Evolutionary conservation across 2,888 invertebrate species (phyloP).

Genomic region (Eurois occulta): DNA sequence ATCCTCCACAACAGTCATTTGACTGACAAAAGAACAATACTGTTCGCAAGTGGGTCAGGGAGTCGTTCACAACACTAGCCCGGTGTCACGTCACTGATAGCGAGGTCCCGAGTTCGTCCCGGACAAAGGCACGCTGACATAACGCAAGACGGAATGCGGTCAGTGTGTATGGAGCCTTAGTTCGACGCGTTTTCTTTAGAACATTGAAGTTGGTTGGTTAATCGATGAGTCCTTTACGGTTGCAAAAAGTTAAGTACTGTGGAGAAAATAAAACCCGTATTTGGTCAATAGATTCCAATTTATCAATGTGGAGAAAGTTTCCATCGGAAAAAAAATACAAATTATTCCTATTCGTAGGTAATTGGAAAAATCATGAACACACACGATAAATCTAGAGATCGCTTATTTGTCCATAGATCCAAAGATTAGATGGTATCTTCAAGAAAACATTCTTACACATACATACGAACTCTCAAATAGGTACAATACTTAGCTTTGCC

Average conservation of each 20-base stretch:
- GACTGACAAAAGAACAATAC: slow-evolving; percentile 81
- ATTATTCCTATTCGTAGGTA: slow-evolving; percentile 1
- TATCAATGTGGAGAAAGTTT: slow-evolving; percentile 2
- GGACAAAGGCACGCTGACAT: slow-evolving; percentile 74
- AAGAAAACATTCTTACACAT: slow-evolving; percentile 29
- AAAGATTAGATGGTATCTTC: slow-evolving; percentile 34
- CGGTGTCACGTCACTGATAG: slow-evolving; percentile 81
- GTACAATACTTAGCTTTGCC: slow-evolving; percentile 45
- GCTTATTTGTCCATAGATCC: slow-evolving; percentile 21
- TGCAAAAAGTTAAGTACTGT: slow-evolving; percentile 10
- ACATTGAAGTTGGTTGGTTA: slow-evolving; percentile 19
- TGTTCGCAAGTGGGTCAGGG: slow-evolving; percentile 82
- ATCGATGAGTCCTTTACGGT: slow-evolving; percentile 9
- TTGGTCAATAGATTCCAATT: neutral
- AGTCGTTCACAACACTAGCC: slow-evolving; percentile 78
- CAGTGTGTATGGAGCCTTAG: slow-evolving; percentile 65
- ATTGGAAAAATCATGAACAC: slow-evolving; percentile 1
- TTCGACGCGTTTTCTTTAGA: slow-evolving; percentile 30
- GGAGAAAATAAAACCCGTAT: slow-evolving; percentile 12
- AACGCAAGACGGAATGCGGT: slow-evolving; percentile 72
- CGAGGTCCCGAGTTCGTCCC: slow-evolving; percentile 73
- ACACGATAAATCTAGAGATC: slow-evolving; percentile 4
- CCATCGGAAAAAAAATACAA: neutral
- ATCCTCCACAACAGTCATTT: slow-evolving; percentile 67
- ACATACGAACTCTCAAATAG: slow-evolving; percentile 32